Percentiles rank a stretch among this genome's conserved stretches.
Conservation (phyloP, 2,888 invertebrate species). For the Neoitamus cyanurus region DNA sequence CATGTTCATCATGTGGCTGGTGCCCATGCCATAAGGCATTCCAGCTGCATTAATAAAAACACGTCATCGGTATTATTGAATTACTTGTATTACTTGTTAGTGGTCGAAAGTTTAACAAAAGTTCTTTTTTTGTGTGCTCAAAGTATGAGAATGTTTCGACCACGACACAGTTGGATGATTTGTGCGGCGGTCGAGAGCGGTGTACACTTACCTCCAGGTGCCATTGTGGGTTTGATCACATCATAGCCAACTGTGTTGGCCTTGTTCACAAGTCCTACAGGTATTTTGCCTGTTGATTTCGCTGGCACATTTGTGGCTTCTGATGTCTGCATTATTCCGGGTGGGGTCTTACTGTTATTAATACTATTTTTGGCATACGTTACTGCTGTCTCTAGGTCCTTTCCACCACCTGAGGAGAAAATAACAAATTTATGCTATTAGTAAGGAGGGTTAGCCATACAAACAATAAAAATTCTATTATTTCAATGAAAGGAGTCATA, state of each 20-base stretch:
- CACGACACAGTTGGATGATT: not conserved
- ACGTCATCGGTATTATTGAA: conserved; percentile 12
- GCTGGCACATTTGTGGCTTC: conserved; percentile 53
- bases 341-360: conserved; percentile 64
- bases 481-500: too few relatives aligned
- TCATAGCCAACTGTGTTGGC: conserved; percentile 68
- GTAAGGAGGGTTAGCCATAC: not conserved
- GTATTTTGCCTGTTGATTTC: conserved; percentile 61
- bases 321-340: conserved; percentile 56
- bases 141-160: not conserved
- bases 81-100: conserved; percentile 4
- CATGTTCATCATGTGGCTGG: conserved; percentile 64
- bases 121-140: not conserved
- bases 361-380: conserved; percentile 71
- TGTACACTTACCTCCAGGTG: conserved; percentile 45
- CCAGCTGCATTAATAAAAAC: conserved; percentile 44
- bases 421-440: not conserved
- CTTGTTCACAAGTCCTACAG: conserved; percentile 68
- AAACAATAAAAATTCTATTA: too few relatives aligned
- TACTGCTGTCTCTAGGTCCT: conserved; percentile 85
- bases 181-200: not conserved
- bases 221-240: conserved; percentile 66
- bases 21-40: conserved; percentile 50
- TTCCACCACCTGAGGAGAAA: conserved; percentile 78
- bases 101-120: not conserved